Base-by-base conservation (phyloP, 2,797 vertebrate genomes). In the Mormyrus proboscirostris region DNA sequence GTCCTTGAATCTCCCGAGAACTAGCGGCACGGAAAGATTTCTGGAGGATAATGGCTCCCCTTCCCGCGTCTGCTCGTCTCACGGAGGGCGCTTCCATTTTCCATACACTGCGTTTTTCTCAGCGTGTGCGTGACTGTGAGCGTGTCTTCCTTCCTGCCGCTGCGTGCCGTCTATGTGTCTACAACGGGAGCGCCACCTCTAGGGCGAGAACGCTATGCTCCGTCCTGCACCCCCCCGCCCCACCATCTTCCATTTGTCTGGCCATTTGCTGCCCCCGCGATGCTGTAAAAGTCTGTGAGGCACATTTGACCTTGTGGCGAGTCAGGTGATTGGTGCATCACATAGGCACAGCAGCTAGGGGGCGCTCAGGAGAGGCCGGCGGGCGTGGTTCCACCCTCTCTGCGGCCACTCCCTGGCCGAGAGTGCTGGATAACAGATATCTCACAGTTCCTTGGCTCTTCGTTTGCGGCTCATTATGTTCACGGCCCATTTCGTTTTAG, bases 61-160 rank as follows among this genome's bases (percentile, higher is more conserved):
- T 88, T 87, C 14, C 69, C 55, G n/a, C 4, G 41, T 88, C 25
- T 55, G 87, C n/a, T 3, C 9, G 4, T 22, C 8, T 19, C 44
- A 82, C 57, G 87, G 2, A 47, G 6, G 38, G 5, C 19, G 38
- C 38, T 38, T 79, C 73, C 73, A n/a, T 44, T 79, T 79, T 79
- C 38, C 38, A 22, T 14, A n/a, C 59, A 7, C 47, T 62, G 83
- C 33, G 5, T 38, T 47, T 62, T 88, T 51, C 47, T 89, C 57
- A n/a, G 83, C 51, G 51, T 88, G 47, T 87, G 49, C 65, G 69
- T 86, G 65, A 69, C 65, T 4, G 62, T 57, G 53, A 53, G 86
- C 57, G 22, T 10, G 51, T 55, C 2, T 9, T 50, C 82, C 62
- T 22, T 50, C 7, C 50, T 16, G n/a, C n/a, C 4, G 10, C 47